These are phyloP conservation scores for Centrocercus urophasianus DNA, from an alignment of 2,113 vertebrate genomes.

Conservation along the genomic window DNA sequence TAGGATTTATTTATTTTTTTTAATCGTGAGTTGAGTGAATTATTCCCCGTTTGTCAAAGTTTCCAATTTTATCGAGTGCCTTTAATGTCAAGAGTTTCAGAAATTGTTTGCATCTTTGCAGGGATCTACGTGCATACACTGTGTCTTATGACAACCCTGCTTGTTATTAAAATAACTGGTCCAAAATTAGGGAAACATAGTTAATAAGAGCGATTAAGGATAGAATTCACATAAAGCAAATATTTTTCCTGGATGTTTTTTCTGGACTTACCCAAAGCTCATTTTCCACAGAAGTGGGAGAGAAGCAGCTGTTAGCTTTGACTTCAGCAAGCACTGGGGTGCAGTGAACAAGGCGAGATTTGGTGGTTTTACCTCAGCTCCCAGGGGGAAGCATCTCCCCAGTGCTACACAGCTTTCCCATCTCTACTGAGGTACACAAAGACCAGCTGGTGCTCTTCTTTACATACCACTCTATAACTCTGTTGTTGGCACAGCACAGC, in stretches of 20 bases:
- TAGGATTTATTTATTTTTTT: neutral
- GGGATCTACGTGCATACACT: fast-evolving
- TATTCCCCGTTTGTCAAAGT: neutral
- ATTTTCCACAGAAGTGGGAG: neutral
- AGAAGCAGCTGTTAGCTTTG: neutral
- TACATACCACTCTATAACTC: neutral
- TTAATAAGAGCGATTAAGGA: neutral
- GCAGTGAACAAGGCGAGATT: neutral
- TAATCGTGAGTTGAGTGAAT: neutral
- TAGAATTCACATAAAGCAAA: neutral
- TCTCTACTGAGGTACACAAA: neutral
- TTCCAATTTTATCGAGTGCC: neutral
- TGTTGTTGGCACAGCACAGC: fast-evolving
- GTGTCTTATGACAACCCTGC: neutral
- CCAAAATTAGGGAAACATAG: neutral
- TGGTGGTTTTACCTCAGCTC: neutral
- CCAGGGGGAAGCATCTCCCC: neutral
- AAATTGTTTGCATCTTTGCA: neutral
- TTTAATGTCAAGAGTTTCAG: neutral
- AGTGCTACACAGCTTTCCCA: neutral
- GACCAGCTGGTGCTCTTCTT: neutral
- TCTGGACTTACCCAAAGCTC: neutral
- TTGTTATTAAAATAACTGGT: neutral
- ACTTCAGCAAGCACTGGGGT: neutral
- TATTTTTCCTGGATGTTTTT: neutral